Conservation (phyloP, 1,140 invertebrate genomes). For the Pseudomyrmex dendroicus region DNA sequence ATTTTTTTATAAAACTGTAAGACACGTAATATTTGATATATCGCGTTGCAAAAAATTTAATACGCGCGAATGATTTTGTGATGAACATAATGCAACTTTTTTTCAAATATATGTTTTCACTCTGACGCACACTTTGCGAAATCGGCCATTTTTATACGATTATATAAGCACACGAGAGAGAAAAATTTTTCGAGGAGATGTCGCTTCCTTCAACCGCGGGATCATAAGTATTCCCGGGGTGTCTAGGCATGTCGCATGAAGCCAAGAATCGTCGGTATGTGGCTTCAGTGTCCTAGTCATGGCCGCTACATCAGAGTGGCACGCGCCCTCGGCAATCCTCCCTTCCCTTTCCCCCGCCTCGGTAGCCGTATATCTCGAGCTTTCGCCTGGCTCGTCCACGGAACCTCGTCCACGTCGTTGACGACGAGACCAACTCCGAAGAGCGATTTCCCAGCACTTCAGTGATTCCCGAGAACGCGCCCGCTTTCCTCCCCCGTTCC, state of each 20-base stretch:
- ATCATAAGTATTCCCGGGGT: slow-evolving; percentile 77
- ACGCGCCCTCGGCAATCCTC: slow-evolving; percentile 73
- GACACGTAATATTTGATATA: neutral
- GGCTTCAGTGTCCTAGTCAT: slow-evolving; percentile 75
- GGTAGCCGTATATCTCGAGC: slow-evolving; percentile 22
- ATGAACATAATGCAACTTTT: too few relatives aligned
- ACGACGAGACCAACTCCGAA: slow-evolving; percentile 65
- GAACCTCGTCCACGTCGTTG: slow-evolving; percentile 63
- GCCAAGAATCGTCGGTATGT: slow-evolving; percentile 80
- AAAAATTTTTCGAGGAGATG: slow-evolving; percentile 11
- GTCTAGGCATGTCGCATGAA: slow-evolving; percentile 74
- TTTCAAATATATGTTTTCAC: too few relatives aligned
- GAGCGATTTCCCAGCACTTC: slow-evolving; percentile 63
- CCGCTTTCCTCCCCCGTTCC: neutral
- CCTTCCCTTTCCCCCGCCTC: neutral
- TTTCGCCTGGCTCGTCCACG: slow-evolving; percentile 42
- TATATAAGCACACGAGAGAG: neutral
- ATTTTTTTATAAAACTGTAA: neutral
- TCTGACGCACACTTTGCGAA: too few relatives aligned
- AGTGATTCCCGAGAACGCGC: slow-evolving; percentile 57
- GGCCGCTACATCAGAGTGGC: slow-evolving; percentile 78
- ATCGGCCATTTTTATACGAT: too few relatives aligned
- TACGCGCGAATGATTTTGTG: too few relatives aligned
- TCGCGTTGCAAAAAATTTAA: too few relatives aligned
- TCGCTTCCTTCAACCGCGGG: slow-evolving; percentile 30